Base-by-base conservation (phyloP, 2,797 vertebrate genomes). In the Lophotriccus pileatus region DNA sequence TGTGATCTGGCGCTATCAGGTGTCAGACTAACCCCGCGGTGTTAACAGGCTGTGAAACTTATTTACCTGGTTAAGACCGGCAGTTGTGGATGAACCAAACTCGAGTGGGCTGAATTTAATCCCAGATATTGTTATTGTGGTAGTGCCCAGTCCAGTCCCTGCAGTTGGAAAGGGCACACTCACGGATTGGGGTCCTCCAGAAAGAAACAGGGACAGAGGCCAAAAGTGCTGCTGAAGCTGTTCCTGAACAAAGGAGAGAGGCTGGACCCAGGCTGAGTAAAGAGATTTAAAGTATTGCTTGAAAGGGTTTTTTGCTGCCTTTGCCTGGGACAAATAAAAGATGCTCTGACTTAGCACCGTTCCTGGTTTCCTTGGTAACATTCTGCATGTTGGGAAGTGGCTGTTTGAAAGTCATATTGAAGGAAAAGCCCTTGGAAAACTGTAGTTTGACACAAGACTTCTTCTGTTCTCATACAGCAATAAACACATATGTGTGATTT, bases 291-390 rank as follows among this genome's bases (percentile, higher is more conserved):
- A n/a, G 76, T 78, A 69, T 14, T 68, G 15, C 55, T 76, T 62
- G 53, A 94, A 79, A 64, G 22, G 9, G 0, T 8, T 69, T 90
- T 59, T 69, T 34, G 3, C 49, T 83, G 85, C 43, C 16, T 76
- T 96, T 83, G n/a, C 27, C 25, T 89, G 79, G 68, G 66, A 90
- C 75, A 96, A 95, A 80, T 85, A 75, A 87, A 91, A 76, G 73
- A 84, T 81, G 27, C 14, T 62, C 27, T 84, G 43, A 56, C 43
- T 96, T 94, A 91, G 20, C 41, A 86, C 85, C 32, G 7, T 95
- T 91, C 64, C 34, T 87, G 23, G 89, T 97, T 97, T 97, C 92
- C 85, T 95, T 97, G 83, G 91, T 79, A 96, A 93, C 52, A 0
- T 78, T 83, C 69, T 79, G 22, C 4, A 4, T 77, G 63, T 69